Percentiles rank a stretch among this genome's conserved stretches.
Conservation (phyloP, 2,888 invertebrate genomes). For the Lymantria monacha region DNA sequence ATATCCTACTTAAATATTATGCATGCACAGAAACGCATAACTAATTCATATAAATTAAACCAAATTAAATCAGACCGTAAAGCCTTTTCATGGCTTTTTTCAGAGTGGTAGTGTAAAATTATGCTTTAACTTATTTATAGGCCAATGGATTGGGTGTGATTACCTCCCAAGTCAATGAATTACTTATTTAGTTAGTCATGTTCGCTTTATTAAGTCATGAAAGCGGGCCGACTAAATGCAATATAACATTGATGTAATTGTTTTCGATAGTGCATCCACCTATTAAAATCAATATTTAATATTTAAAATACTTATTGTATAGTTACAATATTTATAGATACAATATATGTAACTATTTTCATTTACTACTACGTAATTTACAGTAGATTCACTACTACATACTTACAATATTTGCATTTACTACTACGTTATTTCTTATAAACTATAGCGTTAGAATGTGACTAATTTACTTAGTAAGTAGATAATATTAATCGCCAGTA, state of each 20-base stretch:
- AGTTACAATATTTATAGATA: too few relatives aligned
- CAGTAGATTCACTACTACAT: too few relatives aligned
- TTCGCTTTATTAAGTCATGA: conserved; percentile 26
- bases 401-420: too few relatives aligned
- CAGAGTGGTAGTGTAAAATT: conserved; percentile 36
- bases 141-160: conserved; percentile 20
- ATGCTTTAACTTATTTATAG: conserved; percentile 31
- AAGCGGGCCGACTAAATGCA: conserved; percentile 13
- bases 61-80: conserved; percentile 45
- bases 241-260: conserved; percentile 33
- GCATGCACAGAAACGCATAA: conserved; percentile 37
- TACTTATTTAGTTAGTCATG: conserved; percentile 34
- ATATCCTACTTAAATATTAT: conserved; percentile 42
- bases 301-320: too few relatives aligned
- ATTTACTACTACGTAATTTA: too few relatives aligned
- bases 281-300: too few relatives aligned
- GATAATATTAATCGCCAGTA: too few relatives aligned
- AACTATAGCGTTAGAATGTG: too few relatives aligned
- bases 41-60: conserved; percentile 46
- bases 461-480: too few relatives aligned
- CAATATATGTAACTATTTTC: too few relatives aligned
- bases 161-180: conserved; percentile 33
- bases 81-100: conserved; percentile 47
- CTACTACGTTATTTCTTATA: too few relatives aligned
- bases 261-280: too few relatives aligned